Conservation (phyloP, 2,113 vertebrate genomes). For the Patagioenas fasciata region DNA sequence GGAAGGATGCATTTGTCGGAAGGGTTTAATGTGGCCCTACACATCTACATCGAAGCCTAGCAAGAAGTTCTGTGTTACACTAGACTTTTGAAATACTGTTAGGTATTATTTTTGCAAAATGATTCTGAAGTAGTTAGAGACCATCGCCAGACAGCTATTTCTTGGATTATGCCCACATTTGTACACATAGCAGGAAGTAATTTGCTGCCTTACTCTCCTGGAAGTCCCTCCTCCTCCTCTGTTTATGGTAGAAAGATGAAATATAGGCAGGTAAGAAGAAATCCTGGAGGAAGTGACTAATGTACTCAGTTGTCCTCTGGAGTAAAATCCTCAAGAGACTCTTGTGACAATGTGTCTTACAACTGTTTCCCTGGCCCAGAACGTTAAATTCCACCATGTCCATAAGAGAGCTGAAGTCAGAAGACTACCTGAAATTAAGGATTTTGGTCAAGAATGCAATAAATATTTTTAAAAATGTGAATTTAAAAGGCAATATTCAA, state of each 20-base stretch:
- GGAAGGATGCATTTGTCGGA: not conserved
- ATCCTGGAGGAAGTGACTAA: not conserved
- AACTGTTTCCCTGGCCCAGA: not conserved
- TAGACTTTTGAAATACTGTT: not conserved
- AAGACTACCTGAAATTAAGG: not conserved
- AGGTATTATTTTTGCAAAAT: not conserved
- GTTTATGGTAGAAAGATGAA: not conserved
- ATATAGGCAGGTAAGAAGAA: not conserved
- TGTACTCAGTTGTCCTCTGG: not conserved
- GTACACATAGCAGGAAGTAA: not conserved
- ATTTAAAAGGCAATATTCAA: not conserved
- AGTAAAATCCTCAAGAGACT: not conserved
- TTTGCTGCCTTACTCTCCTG: not conserved
- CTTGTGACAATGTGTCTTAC: not conserved
- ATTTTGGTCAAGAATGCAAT: not conserved
- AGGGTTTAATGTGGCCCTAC: not conserved
- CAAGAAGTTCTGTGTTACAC: not conserved
- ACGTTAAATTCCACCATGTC: not conserved
- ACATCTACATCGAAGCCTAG: not conserved
- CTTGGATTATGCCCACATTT: fast-evolving
- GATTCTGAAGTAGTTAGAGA: not conserved
- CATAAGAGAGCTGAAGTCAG: not conserved
- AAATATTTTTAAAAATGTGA: not conserved
- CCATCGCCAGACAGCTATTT: not conserved
- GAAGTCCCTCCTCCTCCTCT: not conserved